Evolutionary conservation across 2,113 vertebrate species (phyloP).

Genomic region (Seriola dumerili): DNA sequence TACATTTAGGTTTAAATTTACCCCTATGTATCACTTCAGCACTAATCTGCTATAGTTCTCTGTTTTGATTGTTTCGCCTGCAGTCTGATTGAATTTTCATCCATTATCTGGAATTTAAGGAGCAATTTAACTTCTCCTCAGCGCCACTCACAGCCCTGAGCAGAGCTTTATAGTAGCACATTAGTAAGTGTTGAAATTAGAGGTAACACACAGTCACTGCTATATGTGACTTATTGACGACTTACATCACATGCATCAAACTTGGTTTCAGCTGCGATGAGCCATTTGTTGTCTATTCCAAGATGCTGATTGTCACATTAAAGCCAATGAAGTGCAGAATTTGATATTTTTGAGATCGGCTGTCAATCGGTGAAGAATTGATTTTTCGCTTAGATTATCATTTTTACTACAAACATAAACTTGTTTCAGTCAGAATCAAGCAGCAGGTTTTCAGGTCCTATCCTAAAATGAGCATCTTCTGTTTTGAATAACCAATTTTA

Average conservation of each 20-base stretch:
- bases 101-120: conserved; percentile 59
- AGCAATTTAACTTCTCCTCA: conserved; percentile 41
- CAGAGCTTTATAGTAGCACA: conserved; percentile 17
- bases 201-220: conserved; percentile 7
- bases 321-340: background rate
- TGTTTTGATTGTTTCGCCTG: conserved; percentile 59
- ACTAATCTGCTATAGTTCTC: conserved; percentile 53
- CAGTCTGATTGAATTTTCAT: conserved; percentile 65
- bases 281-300: background rate
- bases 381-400: too few species aligned
- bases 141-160: conserved; percentile 42
- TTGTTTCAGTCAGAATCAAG: too few species aligned
- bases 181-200: conserved; percentile 22
- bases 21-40: conserved; percentile 31
- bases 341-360: background rate
- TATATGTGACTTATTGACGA: background rate
- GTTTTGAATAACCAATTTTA: too few species aligned
- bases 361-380: background rate
- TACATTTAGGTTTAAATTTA: conserved; percentile 18
- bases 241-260: conserved; percentile 1
- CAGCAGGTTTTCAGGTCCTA: too few species aligned
- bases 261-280: background rate
- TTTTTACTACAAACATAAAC: too few species aligned
- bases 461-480: too few species aligned
- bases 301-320: background rate